These are phyloP conservation scores for Rhynchotus rufescens DNA, from an alignment of 2,797 vertebrate species.

Conservation along the genomic window DNA sequence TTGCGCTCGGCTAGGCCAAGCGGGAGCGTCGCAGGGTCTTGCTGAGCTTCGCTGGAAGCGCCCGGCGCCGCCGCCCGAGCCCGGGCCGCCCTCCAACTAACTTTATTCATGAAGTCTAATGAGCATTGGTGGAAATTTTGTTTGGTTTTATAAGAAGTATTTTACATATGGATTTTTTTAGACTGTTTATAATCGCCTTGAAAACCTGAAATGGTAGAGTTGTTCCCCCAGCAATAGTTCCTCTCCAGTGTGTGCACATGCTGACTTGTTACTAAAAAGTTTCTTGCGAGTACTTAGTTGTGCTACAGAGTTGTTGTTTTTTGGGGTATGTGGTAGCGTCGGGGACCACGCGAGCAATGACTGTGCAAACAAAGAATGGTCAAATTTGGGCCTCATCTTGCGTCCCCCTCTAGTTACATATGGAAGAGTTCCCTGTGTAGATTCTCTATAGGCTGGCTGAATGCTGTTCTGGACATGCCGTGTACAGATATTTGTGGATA, in stretches of 20 bases:
- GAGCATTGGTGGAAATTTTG: slow-evolving; percentile 37
- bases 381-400: slow-evolving; percentile 1
- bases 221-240: slow-evolving; percentile 60
- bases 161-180: slow-evolving; percentile 73
- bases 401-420: slow-evolving; percentile 12
- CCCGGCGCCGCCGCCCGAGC: accelerated
- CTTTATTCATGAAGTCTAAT: slow-evolving; percentile 13
- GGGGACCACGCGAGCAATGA: slow-evolving; percentile 50
- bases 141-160: slow-evolving; percentile 71
- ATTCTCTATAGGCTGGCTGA: slow-evolving; percentile 58
- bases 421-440: slow-evolving; percentile 55
- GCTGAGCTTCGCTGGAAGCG: not conserved
- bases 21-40: accelerated
- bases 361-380: slow-evolving; percentile 1
- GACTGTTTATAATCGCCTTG: slow-evolving; percentile 65
- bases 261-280: slow-evolving; percentile 68
- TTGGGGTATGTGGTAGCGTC: slow-evolving; percentile 34
- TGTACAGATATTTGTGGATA: slow-evolving; percentile 73
- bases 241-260: slow-evolving; percentile 65
- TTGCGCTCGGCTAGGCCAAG: not conserved
- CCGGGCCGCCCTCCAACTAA: not conserved
- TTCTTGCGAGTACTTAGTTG: slow-evolving; percentile 73
- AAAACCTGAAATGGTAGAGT: slow-evolving; percentile 47
- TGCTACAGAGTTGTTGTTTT: slow-evolving; percentile 64
- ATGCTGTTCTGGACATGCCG: slow-evolving; percentile 50